Evolutionary conservation across 2,888 invertebrate genomes (phyloP).

Genomic region (Dynastes grantii): DNA sequence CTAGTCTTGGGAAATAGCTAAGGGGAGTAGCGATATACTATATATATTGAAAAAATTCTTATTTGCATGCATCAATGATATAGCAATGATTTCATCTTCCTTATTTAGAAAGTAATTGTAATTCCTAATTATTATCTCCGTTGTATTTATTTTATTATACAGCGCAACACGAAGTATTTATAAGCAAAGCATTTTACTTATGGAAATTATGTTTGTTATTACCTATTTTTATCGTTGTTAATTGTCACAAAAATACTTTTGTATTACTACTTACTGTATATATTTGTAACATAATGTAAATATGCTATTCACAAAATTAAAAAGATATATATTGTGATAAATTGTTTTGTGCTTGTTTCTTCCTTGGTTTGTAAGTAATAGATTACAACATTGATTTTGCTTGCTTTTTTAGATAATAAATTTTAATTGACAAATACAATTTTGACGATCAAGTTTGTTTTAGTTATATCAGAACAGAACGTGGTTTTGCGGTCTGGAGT

Average conservation of each 20-base stretch:
- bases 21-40: too few species aligned
- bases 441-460: too few species aligned
- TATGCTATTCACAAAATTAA: slow-evolving; percentile 29
- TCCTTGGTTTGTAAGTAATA: background rate
- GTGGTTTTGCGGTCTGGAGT: too few species aligned
- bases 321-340: slow-evolving; percentile 16
- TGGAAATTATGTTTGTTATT: slow-evolving; percentile 15
- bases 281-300: slow-evolving; percentile 45
- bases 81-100: background rate
- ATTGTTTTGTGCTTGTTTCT: too few species aligned
- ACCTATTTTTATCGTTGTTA: slow-evolving; percentile 25
- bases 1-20: too few species aligned
- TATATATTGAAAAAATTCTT: too few species aligned
- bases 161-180: slow-evolving; percentile 11
- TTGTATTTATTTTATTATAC: slow-evolving; percentile 12
- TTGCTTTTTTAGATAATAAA: too few species aligned
- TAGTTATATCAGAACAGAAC: too few species aligned
- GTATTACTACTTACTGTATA: slow-evolving; percentile 34
- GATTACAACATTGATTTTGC: background rate
- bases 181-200: slow-evolving; percentile 9
- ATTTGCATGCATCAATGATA: too few species aligned
- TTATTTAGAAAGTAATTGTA: background rate
- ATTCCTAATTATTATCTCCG: background rate
- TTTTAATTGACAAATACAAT: too few species aligned
- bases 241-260: slow-evolving; percentile 29